Conservation (phyloP, 2,888 invertebrate genomes). For the Plusia festucae region DNA sequence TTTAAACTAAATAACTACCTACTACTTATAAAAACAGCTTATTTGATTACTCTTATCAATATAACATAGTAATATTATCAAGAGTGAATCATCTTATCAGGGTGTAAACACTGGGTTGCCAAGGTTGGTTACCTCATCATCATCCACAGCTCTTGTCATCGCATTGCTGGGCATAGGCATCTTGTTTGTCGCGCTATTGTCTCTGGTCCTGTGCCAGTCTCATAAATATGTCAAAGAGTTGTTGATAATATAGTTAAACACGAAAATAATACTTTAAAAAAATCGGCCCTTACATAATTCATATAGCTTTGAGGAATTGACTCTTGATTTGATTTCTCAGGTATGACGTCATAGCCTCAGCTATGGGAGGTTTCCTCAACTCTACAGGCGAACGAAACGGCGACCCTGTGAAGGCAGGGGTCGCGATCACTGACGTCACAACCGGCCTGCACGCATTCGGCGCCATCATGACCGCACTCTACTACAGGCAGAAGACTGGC, state of each 20-base stretch:
- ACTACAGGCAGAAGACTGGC: constrained; percentile 93
- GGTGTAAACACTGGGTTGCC: background rate
- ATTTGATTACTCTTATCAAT: background rate
- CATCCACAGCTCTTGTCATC: too few species aligned
- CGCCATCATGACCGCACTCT: constrained; percentile 97
- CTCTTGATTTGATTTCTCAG: constrained; percentile 66
- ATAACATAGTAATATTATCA: background rate
- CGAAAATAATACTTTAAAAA: too few species aligned
- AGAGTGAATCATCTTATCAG: background rate
- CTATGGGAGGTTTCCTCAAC: constrained; percentile 96
- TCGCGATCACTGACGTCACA: constrained; percentile 97
- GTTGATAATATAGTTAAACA: too few species aligned
- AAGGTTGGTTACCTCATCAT: background rate
- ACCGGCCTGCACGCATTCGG: constrained; percentile 98
- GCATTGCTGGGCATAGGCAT: too few species aligned
- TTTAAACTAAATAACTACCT: too few species aligned
- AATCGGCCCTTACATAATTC: too few species aligned
- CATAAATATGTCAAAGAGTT: too few species aligned
- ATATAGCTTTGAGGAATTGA: too few species aligned
- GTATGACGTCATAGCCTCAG: constrained; percentile 98
- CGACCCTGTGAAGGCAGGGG: constrained; percentile 96
- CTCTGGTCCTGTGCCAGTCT: too few species aligned
- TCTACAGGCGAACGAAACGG: constrained; percentile 96
- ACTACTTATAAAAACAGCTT: background rate
- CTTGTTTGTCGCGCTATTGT: too few species aligned